These are phyloP conservation scores for Clunio marinus DNA, from an alignment of 2,888 invertebrate genomes.

Conservation along the genomic window DNA sequence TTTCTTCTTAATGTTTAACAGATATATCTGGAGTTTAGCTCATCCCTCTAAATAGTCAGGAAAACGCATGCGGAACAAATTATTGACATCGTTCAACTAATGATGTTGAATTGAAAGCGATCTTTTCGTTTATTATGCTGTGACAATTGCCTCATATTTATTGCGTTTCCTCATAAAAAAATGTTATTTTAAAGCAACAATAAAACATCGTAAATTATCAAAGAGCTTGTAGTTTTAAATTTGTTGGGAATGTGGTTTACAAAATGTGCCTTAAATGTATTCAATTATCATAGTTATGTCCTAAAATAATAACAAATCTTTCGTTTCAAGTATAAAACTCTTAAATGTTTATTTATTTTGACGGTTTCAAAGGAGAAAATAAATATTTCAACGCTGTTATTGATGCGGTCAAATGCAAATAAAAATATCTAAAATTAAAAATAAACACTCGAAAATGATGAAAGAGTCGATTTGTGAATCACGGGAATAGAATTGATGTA, in stretches of 20 bases:
- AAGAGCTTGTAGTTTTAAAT: background rate
- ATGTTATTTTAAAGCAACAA: background rate
- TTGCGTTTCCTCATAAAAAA: conserved; percentile 2
- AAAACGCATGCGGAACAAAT: conserved; percentile 35
- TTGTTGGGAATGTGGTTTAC: background rate
- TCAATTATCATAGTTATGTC: background rate
- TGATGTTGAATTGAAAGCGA: background rate
- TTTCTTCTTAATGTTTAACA: conserved; percentile 5
- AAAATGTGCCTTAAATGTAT: background rate
- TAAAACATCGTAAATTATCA: conserved; percentile 7
- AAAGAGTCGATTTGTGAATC: background rate
- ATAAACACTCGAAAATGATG: background rate
- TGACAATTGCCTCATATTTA: background rate
- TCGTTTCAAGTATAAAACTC: background rate
- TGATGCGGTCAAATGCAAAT: conserved; percentile 14
- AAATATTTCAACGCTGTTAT: conserved; percentile 21
- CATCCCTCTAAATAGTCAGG: conserved; percentile 7
- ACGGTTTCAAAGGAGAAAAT: background rate
- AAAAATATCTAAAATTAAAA: conserved; percentile 2
- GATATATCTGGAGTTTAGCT: background rate
- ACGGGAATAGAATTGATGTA: too few species aligned
- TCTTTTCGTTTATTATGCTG: background rate
- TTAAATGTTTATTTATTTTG: background rate
- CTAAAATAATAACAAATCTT: conserved; percentile 6
- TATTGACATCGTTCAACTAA: conserved; percentile 32